Evolutionary conservation across 2,888 invertebrate genomes (phyloP), one percentile per base, ranked within the genome.

Genomic region (Sphaerophoria taeniata): DNA sequence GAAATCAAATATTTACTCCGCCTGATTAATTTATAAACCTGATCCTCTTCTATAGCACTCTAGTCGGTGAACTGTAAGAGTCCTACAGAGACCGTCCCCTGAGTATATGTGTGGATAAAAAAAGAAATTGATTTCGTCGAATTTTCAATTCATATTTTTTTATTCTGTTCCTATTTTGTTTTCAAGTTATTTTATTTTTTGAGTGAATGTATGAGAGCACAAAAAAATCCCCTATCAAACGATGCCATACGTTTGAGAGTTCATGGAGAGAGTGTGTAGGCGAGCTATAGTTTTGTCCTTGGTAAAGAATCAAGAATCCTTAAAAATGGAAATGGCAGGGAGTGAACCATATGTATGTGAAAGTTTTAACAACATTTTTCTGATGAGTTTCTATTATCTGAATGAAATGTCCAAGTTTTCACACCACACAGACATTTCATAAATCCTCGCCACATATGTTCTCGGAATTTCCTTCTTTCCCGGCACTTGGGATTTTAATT

Each of bases 1-100:
- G 60, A 72, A 84, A 84, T 84, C 80, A 84, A 84, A 84, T 84
- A 84, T 84, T 84, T 84, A 80, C 84, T 43, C 9, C 84, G 84
- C 67, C 75, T 84, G 84, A 84, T 80, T 84, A 84, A 84, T 84
- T 84, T 79, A 84, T 84, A 80, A 84, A 80, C 80, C 71, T 73
- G 67, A 84, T 84, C 75, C 80, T 75, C 60, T 39, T 24, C 24
- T 24, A 24, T 24, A 24, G 24, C 24, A 24, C 39, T 43, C 51
- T 55, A 80, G 72, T 67, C 80, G 80, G 69, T 72, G 72, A 80
- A 84, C 84, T 79, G 79, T 84, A 47, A 80, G 79, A 55, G 67
- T 45, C 79, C 49, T 33, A 60, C 67, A 67, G 61, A 34, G 34
- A 16, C 56, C 11, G 24, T 16, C 34, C 0, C n/a, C 31, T 12